Evolutionary conservation across 2,888 invertebrate genomes (phyloP), one percentile per base, ranked within the genome.

Genomic region (Lymantria monacha): DNA sequence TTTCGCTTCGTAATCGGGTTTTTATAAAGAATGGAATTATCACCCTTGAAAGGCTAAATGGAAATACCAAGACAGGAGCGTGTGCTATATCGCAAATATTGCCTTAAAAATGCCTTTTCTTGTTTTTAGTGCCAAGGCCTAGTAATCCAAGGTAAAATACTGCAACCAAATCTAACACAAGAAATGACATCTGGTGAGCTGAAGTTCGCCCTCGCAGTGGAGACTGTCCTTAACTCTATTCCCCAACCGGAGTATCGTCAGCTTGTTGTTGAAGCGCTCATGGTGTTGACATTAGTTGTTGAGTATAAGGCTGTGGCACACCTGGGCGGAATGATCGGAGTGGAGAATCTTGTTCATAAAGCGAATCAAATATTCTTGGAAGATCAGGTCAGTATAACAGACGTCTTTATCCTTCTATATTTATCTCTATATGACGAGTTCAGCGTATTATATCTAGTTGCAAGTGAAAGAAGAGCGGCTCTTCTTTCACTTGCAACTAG

Each of bases 171-270:
- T 83, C 91, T 99, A 47, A 99, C 99, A 0, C 97, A 98, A 90
- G 99, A 99, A 94, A 99, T 99, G 99, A 99, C 99, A 0, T 94
- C 98, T 0, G 98, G 98, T 41, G 99, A 99, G 88, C 87, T 99
- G 69, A 99, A 99, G 89, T 99, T 99, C 87, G 99, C 99, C 0
- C 91, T 99, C 12, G 97, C 98, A 49, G 99, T 99, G 0, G 99
- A 99, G 87, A 97, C 98, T 1, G 98, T 98, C 2, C 91, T 99
- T 46, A 99, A 99, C 82, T 95, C 97, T 46, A 98, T 99, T 70
- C 98, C 99, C 0, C 98, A 99, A 82, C 99, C 99, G 0, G 99
- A 99, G 83, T 99, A 99, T 86, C 93, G 99, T 15, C 99, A 99
- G 81, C 87, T 99, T 59, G 96, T 99, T 49, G 99, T 99, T 0